Percentiles rank a stretch among this genome's conserved stretches.
These are phyloP conservation scores for Heterohyrax brucei DNA, from an alignment of 2,797 vertebrate genomes.

Conservation along the genomic window DNA sequence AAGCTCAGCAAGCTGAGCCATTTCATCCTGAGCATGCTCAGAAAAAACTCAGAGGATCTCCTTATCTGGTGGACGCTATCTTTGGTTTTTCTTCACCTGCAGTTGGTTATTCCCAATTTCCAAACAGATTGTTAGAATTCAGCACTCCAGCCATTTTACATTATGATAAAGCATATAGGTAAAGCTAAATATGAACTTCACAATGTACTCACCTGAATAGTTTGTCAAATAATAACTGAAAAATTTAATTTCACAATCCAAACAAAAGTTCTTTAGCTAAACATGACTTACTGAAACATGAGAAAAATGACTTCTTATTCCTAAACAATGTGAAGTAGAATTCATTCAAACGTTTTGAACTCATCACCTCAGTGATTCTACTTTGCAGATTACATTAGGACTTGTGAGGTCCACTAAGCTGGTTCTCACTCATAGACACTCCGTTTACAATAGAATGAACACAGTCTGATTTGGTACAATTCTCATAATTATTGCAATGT, in stretches of 20 bases:
- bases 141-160: conserved; percentile 49
- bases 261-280: conserved; percentile 31
- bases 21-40: conserved; percentile 62
- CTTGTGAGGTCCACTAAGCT: no score
- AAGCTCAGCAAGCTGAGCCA: conserved; percentile 40
- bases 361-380: background rate
- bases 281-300: background rate
- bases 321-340: background rate
- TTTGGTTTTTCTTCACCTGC: conserved; percentile 57
- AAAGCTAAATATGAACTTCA: background rate
- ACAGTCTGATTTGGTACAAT: no score
- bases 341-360: conserved; percentile 46
- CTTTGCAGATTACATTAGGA: background rate
- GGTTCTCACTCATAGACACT: no score
- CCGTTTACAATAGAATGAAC: no score
- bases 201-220: conserved; percentile 40
- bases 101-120: conserved; percentile 67
- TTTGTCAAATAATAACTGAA: conserved; percentile 66
- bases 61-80: conserved; percentile 26
- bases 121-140: conserved; percentile 61
- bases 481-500: no score
- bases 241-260: background rate
- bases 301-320: background rate
- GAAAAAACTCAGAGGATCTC: conserved; percentile 45
- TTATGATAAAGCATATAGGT: conserved; percentile 35